Evolutionary conservation across 2,888 invertebrate species (phyloP).

Genomic region (Agrypnus murinus): DNA sequence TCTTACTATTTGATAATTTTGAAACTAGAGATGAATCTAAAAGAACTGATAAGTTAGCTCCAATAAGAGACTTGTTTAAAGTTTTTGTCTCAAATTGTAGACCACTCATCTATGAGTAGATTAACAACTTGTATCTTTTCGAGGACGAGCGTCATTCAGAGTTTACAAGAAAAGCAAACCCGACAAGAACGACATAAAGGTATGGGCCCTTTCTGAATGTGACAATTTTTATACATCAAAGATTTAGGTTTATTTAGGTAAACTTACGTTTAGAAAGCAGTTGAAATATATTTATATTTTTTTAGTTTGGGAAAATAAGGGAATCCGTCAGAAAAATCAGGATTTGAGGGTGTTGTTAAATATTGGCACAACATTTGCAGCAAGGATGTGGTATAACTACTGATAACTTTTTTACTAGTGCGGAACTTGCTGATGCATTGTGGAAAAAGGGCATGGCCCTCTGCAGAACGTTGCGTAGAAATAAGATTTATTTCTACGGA

Average conservation of each 20-base stretch:
- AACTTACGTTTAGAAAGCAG: constrained; percentile 7
- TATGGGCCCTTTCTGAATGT: constrained; percentile 39
- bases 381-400: constrained; percentile 35
- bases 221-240: constrained; percentile 25
- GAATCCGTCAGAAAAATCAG: constrained; percentile 15
- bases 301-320: constrained; percentile 28
- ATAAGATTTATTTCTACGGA: too few relatives aligned
- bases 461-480: too few relatives aligned
- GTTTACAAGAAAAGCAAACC: constrained; percentile 43
- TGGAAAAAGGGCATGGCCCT: neutral
- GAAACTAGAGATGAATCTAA: constrained; percentile 31
- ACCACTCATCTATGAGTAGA: constrained; percentile 36
- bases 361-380: constrained; percentile 33
- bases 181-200: constrained; percentile 34
- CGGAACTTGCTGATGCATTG: constrained; percentile 21
- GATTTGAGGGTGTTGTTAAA: constrained; percentile 30
- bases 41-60: constrained; percentile 26
- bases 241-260: constrained; percentile 19
- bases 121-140: constrained; percentile 40
- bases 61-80: constrained; percentile 36
- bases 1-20: constrained; percentile 36
- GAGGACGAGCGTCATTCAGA: constrained; percentile 32
- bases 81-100: constrained; percentile 41
- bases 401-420: constrained; percentile 39
- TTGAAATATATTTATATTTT: constrained; percentile 17